Evolutionary conservation across 2,888 invertebrate genomes (phyloP), one percentile per base, ranked within the genome.

Genomic region (Leuctra nigra): DNA sequence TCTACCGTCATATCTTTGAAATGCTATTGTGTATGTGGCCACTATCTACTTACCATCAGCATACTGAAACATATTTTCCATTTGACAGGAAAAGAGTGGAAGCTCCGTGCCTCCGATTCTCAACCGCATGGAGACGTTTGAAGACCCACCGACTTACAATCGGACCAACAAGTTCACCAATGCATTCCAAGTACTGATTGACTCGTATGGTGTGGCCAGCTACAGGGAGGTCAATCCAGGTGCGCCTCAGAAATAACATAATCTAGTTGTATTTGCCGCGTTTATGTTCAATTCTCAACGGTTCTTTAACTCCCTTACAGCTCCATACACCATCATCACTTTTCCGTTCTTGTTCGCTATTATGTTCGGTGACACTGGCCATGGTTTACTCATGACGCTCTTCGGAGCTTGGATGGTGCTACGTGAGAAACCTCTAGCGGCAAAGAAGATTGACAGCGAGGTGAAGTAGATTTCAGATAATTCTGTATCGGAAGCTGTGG

Each of bases 331-430:
- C 1, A 93, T 97, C 64, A 92, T 98, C 58, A 95, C 97, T 6
- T 98, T 98, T 73, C 97, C 97, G 56, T 98, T 98, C 76, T 76
- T 98, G 68, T 98, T 98, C 74, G 92, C 94, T 63, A 89, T 98
- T 64, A 98, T 98, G 97, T 98, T 98, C 76, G 96, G 98, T n/a
- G 98, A 99, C 76, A 77, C 88, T 59, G 98, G 98, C 0, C 98
- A 99, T 73, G 97, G 97, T 56, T 59, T 87, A 0, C 76, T 99
- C 53, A 93, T 99, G 94, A 83, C 91, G 48, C 70, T 85, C 7
- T 95, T 95, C 73, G 97, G 91, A 14, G 82, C 86, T 50, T 97
- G 91, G 89, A 93, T 99, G 91, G 90, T 97, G 63, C 75, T 93
- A 61, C 89, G 87, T 71, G 98, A 99, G 75, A 95, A 94, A 68